Evolutionary conservation across 2,888 invertebrate species (phyloP).

Genomic region (Xestoiulus laeticollis): DNA sequence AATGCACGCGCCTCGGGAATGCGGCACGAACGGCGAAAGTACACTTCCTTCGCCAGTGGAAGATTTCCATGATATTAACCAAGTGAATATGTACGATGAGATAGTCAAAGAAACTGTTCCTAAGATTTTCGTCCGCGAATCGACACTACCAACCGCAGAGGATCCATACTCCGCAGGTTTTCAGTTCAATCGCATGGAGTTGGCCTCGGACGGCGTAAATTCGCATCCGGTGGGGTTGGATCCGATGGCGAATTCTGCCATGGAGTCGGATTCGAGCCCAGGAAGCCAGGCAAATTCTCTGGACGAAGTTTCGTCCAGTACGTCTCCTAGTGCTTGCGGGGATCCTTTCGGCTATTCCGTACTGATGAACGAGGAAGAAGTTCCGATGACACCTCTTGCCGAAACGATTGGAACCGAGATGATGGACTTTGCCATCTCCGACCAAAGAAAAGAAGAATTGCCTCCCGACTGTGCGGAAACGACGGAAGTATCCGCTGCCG

Average conservation of each 20-base stretch:
- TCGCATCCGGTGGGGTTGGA: slow-evolving; percentile 44
- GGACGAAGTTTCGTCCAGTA: slow-evolving; percentile 51
- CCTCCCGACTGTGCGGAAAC: not conserved
- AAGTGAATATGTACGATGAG: not conserved
- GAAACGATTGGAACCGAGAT: not conserved
- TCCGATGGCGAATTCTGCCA: not conserved
- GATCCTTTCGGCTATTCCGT: slow-evolving; percentile 54
- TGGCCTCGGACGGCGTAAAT: not conserved
- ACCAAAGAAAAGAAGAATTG: not conserved
- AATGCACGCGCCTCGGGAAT: not conserved
- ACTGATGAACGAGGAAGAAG: slow-evolving; percentile 53
- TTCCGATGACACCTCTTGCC: not conserved
- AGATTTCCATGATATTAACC: slow-evolving; percentile 16
- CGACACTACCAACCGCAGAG: not conserved
- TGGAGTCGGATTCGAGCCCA: slow-evolving; percentile 54
- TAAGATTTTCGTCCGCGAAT: slow-evolving; percentile 42
- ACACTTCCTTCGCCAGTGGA: not conserved
- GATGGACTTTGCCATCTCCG: not conserved
- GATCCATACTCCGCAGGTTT: not conserved
- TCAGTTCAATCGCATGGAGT: not conserved
- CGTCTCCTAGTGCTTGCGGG: slow-evolving; percentile 34
- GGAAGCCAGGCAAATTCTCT: slow-evolving; percentile 51
- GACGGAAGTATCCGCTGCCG: not conserved
- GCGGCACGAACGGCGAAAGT: too few species aligned
- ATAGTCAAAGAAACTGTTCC: slow-evolving; percentile 44